Evolutionary conservation across 1,140 invertebrate genomes (phyloP).

Genomic region (roundworm (Caenorhabditis elegans)): DNA sequence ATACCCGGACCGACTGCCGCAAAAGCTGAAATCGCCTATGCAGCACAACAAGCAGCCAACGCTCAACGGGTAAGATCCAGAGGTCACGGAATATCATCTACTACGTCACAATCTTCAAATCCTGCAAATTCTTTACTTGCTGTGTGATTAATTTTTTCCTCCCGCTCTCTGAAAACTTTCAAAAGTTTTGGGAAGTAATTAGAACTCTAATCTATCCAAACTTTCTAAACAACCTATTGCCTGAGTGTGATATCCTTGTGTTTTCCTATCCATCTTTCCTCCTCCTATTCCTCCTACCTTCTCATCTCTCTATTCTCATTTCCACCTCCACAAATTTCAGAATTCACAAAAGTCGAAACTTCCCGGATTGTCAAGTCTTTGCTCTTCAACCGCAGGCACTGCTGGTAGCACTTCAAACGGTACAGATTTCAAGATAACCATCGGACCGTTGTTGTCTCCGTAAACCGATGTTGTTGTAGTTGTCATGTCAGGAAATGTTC

Average conservation of each 20-base stretch:
- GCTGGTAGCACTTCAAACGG: not conserved
- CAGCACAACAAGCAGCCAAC: slow-evolving; percentile 45
- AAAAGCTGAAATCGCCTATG: slow-evolving; percentile 48
- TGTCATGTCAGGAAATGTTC: not conserved
- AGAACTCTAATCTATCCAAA: no score
- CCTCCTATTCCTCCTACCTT: not conserved
- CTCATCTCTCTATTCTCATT: not conserved
- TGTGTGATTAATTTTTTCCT: slow-evolving; percentile 2
- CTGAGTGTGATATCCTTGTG: slow-evolving; percentile 1
- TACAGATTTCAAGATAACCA: slow-evolving; percentile 29
- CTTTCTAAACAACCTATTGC: not conserved
- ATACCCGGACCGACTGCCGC: slow-evolving; percentile 60
- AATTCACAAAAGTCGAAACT: slow-evolving; percentile 3
- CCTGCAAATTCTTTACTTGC: not conserved
- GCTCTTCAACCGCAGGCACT: no score
- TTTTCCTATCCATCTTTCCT: not conserved
- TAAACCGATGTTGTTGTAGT: not conserved
- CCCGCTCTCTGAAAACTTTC: no score
- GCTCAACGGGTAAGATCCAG: slow-evolving; percentile 33
- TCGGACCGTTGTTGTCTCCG: not conserved
- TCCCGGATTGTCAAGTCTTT: not conserved
- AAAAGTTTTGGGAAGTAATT: no score
- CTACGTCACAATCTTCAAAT: not conserved
- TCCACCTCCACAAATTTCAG: not conserved
- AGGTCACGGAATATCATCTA: not conserved